Evolutionary conservation across 2,113 vertebrate species (phyloP).

Genomic region (Gorsachius goisagi): DNA sequence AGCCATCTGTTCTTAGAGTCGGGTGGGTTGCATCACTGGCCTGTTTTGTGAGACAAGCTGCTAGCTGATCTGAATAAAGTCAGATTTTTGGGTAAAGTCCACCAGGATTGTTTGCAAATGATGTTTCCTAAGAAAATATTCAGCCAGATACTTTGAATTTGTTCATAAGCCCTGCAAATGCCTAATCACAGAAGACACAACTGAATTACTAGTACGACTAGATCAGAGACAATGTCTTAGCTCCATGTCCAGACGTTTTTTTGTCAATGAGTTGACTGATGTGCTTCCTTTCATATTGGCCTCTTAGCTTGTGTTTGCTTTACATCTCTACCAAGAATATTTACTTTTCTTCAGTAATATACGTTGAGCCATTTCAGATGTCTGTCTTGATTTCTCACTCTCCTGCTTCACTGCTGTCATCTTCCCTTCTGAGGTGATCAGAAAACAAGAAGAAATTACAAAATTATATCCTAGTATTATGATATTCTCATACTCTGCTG

Average conservation of each 20-base stretch:
- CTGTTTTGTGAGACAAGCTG: background rate
- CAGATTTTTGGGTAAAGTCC: background rate
- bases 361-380: background rate
- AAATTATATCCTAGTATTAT: background rate
- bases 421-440: background rate
- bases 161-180: background rate
- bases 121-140: background rate
- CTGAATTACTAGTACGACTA: background rate
- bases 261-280: background rate
- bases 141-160: background rate
- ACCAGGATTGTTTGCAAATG: background rate
- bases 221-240: background rate
- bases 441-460: background rate
- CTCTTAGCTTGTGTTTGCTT: background rate
- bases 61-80: background rate
- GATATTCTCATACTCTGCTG: background rate
- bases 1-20: background rate
- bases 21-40: background rate
- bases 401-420: background rate
- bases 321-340: background rate
- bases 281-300: background rate
- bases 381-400: background rate
- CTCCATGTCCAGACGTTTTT: background rate
- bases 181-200: background rate
- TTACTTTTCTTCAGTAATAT: background rate